These are phyloP conservation scores for Temnothorax curvispinosus DNA, from an alignment of 1,140 invertebrate genomes.

Conservation along the genomic window DNA sequence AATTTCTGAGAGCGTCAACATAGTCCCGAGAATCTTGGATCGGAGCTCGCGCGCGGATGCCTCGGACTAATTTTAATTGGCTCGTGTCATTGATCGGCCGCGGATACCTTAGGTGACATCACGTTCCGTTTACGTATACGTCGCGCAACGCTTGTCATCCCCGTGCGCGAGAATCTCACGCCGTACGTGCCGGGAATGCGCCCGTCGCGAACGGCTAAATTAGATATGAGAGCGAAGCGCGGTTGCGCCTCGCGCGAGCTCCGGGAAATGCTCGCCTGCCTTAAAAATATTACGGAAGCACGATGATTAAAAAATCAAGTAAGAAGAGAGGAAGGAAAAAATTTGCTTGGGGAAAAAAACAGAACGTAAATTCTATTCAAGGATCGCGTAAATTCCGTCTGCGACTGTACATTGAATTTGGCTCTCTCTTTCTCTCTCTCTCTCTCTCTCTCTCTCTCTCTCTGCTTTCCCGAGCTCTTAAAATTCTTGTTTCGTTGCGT, in stretches of 20 bases:
- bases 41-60: slow-evolving; percentile 9
- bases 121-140: slow-evolving; percentile 53
- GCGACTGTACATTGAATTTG: not conserved
- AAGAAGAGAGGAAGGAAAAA: not conserved
- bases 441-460: too few relatives aligned
- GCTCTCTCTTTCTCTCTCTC: too few relatives aligned
- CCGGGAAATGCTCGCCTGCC: not conserved
- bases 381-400: not conserved
- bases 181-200: slow-evolving; percentile 53
- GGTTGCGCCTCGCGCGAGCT: not conserved
- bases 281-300: slow-evolving; percentile 14
- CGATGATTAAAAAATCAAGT: slow-evolving; percentile 46
- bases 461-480: not conserved
- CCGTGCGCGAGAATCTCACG: slow-evolving; percentile 44
- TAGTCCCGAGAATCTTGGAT: not conserved
- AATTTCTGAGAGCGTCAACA: slow-evolving; percentile 53
- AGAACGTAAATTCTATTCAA: slow-evolving; percentile 21
- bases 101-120: slow-evolving; percentile 42
- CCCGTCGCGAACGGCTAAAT: slow-evolving; percentile 46
- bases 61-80: slow-evolving; percentile 58
- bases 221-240: slow-evolving; percentile 46
- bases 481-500: not conserved
- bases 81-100: slow-evolving; percentile 54
- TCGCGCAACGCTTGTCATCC: slow-evolving; percentile 41
- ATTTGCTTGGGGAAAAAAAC: not conserved